phyloP scores from a whole-genome alignment of 2,797 vertebrate species.

The Sphenodon punctatus region DNA sequence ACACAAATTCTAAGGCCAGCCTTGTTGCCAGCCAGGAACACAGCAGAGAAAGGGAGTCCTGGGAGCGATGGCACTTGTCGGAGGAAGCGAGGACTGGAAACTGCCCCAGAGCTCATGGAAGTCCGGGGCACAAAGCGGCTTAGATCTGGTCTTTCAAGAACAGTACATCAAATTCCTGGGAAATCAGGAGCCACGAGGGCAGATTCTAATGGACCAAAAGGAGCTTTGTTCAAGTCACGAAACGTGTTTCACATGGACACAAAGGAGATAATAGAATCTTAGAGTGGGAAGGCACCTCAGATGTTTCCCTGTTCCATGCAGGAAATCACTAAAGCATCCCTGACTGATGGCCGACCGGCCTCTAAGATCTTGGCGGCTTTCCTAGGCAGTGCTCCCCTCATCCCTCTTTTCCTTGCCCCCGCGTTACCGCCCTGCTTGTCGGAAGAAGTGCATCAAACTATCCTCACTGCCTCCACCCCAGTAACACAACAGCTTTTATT shows the following conservation, averaged over 20 bases:
- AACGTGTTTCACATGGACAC: not conserved
- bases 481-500: too few species aligned
- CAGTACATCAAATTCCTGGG: not conserved
- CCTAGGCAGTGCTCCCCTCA: too few species aligned
- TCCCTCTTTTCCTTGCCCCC: too few species aligned
- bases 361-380: too few species aligned
- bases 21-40: not conserved
- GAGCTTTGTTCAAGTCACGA: not conserved
- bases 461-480: too few species aligned
- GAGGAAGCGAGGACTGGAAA: not conserved
- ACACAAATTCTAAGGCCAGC: too few species aligned
- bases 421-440: too few species aligned
- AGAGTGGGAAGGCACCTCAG: not conserved
- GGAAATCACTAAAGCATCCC: too few species aligned
- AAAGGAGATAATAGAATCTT: too few species aligned
- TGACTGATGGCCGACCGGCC: too few species aligned
- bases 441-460: too few species aligned
- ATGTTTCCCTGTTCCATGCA: not conserved
- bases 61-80: not conserved
- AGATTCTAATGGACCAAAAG: not conserved
- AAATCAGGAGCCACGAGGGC: not conserved
- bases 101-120: not conserved
- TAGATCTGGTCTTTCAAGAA: not conserved
- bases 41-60: not conserved
- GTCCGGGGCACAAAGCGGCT: not conserved